Conservation (phyloP, 2,113 vertebrate species). For the Hyaena hyaena region DNA sequence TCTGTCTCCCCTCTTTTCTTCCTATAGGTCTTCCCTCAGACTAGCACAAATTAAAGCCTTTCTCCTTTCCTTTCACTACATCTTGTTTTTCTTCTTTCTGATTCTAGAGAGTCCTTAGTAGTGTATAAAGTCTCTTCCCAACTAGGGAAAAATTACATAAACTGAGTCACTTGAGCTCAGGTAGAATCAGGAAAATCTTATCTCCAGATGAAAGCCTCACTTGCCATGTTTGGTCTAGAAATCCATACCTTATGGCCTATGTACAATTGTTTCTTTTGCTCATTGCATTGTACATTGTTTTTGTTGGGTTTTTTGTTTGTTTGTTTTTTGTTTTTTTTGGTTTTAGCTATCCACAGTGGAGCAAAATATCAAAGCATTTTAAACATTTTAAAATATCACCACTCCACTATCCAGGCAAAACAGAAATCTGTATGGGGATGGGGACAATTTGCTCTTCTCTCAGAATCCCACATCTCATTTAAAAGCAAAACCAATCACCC, state of each 20-base stretch:
- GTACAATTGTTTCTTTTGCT: not conserved
- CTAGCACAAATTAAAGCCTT: not conserved
- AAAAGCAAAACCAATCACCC: not conserved
- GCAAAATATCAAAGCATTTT: constrained; percentile 7
- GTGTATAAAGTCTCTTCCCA: not conserved
- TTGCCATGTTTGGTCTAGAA: not conserved
- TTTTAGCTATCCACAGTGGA: not conserved
- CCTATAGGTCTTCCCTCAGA: not conserved
- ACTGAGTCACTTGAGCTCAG: not conserved
- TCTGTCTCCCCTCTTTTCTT: not conserved
- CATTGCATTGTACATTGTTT: not conserved
- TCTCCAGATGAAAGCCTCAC: not conserved
- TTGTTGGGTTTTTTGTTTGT: not conserved
- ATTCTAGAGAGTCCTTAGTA: not conserved
- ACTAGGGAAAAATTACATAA: not conserved
- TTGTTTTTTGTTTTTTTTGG: not conserved
- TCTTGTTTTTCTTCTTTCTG: constrained; percentile 9
- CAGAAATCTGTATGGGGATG: not conserved
- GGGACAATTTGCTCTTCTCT: not conserved
- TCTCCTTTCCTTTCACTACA: not conserved
- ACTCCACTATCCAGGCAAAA: not conserved
- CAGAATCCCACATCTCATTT: not conserved
- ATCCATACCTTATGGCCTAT: not conserved
- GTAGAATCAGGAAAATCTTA: constrained; percentile 27
- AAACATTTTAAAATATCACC: not conserved